Percentiles rank a stretch among this genome's conserved stretches.
These are phyloP conservation scores for Casuarius casuarius DNA, from an alignment of 2,113 vertebrate genomes.

Conservation along the genomic window DNA sequence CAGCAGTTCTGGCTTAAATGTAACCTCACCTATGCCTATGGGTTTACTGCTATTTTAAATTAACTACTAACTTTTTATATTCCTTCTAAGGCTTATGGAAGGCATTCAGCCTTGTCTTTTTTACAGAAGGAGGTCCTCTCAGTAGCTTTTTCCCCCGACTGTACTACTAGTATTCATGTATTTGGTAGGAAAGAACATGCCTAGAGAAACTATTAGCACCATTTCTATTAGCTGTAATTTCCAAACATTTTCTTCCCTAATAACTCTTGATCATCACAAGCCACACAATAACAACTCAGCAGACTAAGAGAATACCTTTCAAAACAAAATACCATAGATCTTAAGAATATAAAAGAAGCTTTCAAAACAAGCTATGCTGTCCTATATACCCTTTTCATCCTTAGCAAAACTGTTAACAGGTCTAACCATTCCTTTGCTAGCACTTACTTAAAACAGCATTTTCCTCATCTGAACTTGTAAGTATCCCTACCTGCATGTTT, in stretches of 20 bases:
- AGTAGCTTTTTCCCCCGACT: not conserved
- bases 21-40: not conserved
- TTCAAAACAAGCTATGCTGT: not conserved
- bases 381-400: not conserved
- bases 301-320: not conserved
- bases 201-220: not conserved
- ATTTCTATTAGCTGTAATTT: not conserved
- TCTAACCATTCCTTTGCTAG: slow-evolving; percentile 19
- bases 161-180: not conserved
- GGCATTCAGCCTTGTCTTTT: not conserved
- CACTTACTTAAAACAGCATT: slow-evolving; percentile 35
- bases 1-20: not conserved
- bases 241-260: not conserved
- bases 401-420: not conserved
- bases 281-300: not conserved
- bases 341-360: not conserved
- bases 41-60: not conserved
- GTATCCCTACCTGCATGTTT: not conserved
- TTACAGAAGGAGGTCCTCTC: not conserved
- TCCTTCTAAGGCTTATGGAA: not conserved
- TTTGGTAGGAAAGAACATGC: not conserved
- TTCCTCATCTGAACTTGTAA: not conserved
- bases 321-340: not conserved
- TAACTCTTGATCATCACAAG: not conserved
- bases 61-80: not conserved